Conservation (phyloP, 2,113 vertebrate genomes). For the Geothlypis trichas region DNA sequence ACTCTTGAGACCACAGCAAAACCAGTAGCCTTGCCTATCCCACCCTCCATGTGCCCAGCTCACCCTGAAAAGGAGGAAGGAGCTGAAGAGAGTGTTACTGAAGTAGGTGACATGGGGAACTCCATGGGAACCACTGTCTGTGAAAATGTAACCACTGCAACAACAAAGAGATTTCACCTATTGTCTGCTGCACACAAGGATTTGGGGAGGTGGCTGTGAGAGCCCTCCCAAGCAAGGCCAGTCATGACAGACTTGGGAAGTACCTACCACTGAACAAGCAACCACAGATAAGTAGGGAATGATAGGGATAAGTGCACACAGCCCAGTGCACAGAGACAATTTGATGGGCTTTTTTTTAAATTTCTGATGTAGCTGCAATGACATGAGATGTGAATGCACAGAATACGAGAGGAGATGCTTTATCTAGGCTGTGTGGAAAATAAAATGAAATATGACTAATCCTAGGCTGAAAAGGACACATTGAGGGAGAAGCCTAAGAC, state of each 20-base stretch:
- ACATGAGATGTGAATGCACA: conserved; percentile 32
- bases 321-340: background rate
- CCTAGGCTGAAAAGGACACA: background rate
- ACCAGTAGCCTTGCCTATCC: background rate
- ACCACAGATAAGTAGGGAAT: background rate
- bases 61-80: background rate
- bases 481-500: background rate
- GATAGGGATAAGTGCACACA: background rate
- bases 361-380: conserved; percentile 17
- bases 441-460: background rate
- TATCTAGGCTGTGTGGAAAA: background rate
- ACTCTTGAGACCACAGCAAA: background rate
- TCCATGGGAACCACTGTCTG: background rate
- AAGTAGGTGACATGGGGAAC: background rate
- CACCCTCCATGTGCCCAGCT: background rate
- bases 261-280: background rate
- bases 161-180: background rate
- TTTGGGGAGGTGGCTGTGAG: background rate
- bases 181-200: background rate
- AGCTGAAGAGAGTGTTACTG: background rate
- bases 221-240: background rate
- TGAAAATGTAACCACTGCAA: background rate
- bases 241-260: background rate
- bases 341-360: background rate
- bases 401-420: conserved; percentile 17